phyloP scores from a whole-genome alignment of 2,797 vertebrate genomes.

The Notoglanidium macrostoma region DNA sequence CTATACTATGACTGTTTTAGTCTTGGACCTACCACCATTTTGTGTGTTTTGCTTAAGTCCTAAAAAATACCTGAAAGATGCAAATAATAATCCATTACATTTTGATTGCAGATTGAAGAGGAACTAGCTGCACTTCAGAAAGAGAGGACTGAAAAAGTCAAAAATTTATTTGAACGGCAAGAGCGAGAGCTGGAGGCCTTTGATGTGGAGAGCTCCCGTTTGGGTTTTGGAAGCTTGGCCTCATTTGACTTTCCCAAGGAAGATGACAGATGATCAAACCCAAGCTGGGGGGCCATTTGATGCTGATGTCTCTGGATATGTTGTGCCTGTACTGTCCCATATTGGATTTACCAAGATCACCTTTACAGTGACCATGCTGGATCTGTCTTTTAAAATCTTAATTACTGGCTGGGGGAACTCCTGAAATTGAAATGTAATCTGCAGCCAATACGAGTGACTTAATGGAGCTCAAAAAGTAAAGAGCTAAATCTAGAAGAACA shows the following conservation, averaged over 20 bases:
- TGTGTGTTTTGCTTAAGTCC: neutral
- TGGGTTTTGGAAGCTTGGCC: slow-evolving; percentile 94
- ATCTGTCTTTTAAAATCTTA: slow-evolving; percentile 51
- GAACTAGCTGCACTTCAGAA: slow-evolving; percentile 97
- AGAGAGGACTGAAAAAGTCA: slow-evolving; percentile 95
- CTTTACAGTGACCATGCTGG: slow-evolving; percentile 67
- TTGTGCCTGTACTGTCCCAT: slow-evolving; percentile 86
- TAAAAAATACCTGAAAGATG: neutral
- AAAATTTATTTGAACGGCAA: slow-evolving; percentile 93
- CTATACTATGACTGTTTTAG: neutral
- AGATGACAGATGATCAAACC: slow-evolving; percentile 88
- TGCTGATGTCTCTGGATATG: slow-evolving; percentile 83
- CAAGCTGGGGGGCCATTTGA: slow-evolving; percentile 73
- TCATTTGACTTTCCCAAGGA: slow-evolving; percentile 96
- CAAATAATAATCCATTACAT: neutral
- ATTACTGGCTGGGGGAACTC: slow-evolving; percentile 42
- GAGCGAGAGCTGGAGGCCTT: slow-evolving; percentile 94
- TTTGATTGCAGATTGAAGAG: slow-evolving; percentile 89
- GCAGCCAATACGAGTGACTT: slow-evolving; percentile 81
- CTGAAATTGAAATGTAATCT: slow-evolving; percentile 58
- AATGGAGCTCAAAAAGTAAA: slow-evolving; percentile 75
- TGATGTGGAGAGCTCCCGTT: slow-evolving; percentile 93
- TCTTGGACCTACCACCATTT: neutral
- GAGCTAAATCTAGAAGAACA: slow-evolving; percentile 79
- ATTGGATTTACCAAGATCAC: slow-evolving; percentile 82